Evolutionary conservation across 2,113 vertebrate genomes (phyloP), one percentile per base, ranked within the genome.

Genomic region (Callionymus lyra): DNA sequence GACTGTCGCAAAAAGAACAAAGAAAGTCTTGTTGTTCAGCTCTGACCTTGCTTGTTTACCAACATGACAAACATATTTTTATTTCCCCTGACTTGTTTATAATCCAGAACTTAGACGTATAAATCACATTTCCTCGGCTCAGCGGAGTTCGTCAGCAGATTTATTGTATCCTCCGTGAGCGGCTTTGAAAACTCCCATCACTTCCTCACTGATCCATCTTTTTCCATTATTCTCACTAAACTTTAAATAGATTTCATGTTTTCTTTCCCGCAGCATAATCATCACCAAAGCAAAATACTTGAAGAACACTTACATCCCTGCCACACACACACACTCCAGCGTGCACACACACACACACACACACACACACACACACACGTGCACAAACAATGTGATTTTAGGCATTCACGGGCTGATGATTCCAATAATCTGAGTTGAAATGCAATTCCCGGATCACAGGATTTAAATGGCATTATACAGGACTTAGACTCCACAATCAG

Each of bases 381-480:
- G 59, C 65, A 27, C 21, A 27, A 27, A 27, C 21, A 27, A 27
- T 5, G 4, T 27, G 21, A 79, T 81, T 56, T 72, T 65, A 68
- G 62, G 68, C 71, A 80, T 83, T 79, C 76, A 78, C 56, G 52
- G 61, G 48, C 71, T 75, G 74, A 78, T 72, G 74, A 77, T 78
- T 86, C 76, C 45, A 63, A 82, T 83, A 81, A 84, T 82, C 81
- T 64, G 35, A 75, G 65, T 80, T 83, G 65, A 76, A 79, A 83
- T 81, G 74, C 65, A 79, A 77, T 76, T 76, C 69, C 69, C 69
- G 71, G 68, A 83, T 75, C 64, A 68, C 67, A 48, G 79, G 82
- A 83, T 83, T 84, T 85, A 81, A 86, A 79, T 85, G 73, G 83
- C 81, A 82, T 80, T 82, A 79, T 82, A 79, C 78, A 74, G 77